These are phyloP conservation scores for Amphiprion ocellaris DNA, from an alignment of 2,113 vertebrate species.

Conservation along the genomic window DNA sequence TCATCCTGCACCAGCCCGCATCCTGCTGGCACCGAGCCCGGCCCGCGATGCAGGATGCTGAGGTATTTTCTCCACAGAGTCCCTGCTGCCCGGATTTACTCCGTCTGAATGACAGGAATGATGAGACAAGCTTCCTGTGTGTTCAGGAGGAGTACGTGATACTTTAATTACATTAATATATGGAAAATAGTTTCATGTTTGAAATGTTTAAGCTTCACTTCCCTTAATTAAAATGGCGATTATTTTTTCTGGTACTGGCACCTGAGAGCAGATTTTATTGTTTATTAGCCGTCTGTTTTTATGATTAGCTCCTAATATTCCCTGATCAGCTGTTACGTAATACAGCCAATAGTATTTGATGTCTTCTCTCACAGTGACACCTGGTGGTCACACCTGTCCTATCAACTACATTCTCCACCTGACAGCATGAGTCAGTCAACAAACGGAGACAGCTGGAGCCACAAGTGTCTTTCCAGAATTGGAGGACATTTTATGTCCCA, in stretches of 20 bases:
- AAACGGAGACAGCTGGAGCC: too few relatives aligned
- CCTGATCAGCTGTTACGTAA: conserved; percentile 52
- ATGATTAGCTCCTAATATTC: conserved; percentile 21
- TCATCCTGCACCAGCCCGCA: conserved; percentile 63
- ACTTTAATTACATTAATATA: background rate
- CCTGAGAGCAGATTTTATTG: background rate
- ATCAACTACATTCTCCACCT: too few relatives aligned
- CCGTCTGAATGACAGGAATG: background rate
- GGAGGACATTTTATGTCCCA: too few relatives aligned
- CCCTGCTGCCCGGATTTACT: background rate
- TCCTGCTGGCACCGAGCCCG: conserved; percentile 59
- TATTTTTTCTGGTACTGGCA: background rate
- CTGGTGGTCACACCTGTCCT: conserved; percentile 28
- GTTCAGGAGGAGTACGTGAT: background rate
- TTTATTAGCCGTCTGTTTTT: background rate
- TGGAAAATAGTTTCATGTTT: too few relatives aligned
- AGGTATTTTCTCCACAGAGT: background rate
- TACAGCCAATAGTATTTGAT: background rate
- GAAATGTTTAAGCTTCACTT: background rate
- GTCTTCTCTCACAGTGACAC: conserved; percentile 13
- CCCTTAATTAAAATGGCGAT: background rate
- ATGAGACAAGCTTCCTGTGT: too few relatives aligned
- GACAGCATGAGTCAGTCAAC: too few relatives aligned
- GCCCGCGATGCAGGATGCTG: conserved; percentile 26
- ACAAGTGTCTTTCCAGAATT: too few relatives aligned